Conservation (phyloP, 2,113 vertebrate species). For the Catagonus wagneri region DNA sequence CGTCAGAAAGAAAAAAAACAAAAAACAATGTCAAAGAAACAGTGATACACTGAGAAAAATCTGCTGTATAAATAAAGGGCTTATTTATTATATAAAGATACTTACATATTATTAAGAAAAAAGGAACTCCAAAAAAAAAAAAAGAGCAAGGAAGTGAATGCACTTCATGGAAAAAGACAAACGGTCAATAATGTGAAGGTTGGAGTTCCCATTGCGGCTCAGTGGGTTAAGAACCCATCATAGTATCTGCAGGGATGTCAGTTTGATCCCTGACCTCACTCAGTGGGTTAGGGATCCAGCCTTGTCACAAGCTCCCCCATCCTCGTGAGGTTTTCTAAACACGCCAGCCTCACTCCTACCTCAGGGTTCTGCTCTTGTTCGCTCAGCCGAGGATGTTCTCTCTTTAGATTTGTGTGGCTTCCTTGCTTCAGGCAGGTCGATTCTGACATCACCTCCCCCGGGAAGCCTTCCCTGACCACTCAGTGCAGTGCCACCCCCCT, state of each 20-base stretch:
- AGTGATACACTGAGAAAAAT: background rate
- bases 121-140: background rate
- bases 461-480: background rate
- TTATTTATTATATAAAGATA: background rate
- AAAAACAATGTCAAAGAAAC: background rate
- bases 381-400: background rate
- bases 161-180: background rate
- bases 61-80: background rate
- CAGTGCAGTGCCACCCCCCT: background rate
- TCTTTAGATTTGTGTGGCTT: background rate
- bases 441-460: background rate
- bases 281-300: too few species aligned
- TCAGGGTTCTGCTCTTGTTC: background rate
- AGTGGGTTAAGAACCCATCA: too few species aligned
- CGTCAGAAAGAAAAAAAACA: conserved; percentile 52
- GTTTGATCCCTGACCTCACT: too few species aligned
- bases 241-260: too few species aligned
- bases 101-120: background rate
- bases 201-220: too few species aligned
- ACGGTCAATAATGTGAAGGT: background rate
- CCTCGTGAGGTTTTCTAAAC: background rate
- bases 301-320: background rate
- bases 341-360: background rate
- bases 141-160: background rate
- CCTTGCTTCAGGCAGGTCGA: background rate